Evolutionary conservation across 2,888 invertebrate species (phyloP).

Genomic region (Deilephila elpenor): DNA sequence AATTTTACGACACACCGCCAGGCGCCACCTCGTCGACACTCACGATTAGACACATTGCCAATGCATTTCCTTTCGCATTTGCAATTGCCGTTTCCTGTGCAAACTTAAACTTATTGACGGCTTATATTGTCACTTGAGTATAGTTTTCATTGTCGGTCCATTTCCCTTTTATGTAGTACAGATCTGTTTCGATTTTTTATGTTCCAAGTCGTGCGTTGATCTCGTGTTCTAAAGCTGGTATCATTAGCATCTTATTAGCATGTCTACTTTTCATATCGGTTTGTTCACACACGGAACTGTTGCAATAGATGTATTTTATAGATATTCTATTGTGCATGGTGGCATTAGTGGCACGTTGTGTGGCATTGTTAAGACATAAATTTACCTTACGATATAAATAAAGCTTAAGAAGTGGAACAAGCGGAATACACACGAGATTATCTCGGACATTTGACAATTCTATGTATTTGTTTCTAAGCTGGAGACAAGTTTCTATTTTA

Average conservation of each 20-base stretch:
- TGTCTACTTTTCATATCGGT: constrained; percentile 45
- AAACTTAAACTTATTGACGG: constrained; percentile 12
- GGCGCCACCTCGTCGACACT: constrained; percentile 71
- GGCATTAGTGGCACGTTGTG: constrained; percentile 30
- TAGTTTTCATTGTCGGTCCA: constrained; percentile 33
- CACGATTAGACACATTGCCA: constrained; percentile 68
- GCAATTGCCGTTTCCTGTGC: constrained; percentile 71
- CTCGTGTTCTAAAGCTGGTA: constrained; percentile 44
- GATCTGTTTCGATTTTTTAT: constrained; percentile 36
- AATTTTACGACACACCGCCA: constrained; percentile 72
- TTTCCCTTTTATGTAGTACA: constrained; percentile 34
- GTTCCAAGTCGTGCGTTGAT: constrained; percentile 41
- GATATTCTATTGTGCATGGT: constrained; percentile 28
- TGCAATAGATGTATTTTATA: constrained; percentile 34
- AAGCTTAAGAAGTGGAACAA: constrained; percentile 25
- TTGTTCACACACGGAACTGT: constrained; percentile 45
- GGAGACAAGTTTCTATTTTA: constrained; percentile 23
- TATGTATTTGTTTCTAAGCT: constrained; percentile 21
- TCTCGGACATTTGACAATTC: constrained; percentile 17
- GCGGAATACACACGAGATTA: constrained; percentile 21
- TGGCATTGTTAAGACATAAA: constrained; percentile 32
- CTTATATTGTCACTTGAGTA: constrained; percentile 16
- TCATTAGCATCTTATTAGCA: constrained; percentile 48
- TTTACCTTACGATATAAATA: constrained; percentile 29
- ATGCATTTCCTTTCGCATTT: constrained; percentile 66